Base-by-base conservation (phyloP, 2,113 vertebrate genomes). In the Hippopotamus amphibius region DNA sequence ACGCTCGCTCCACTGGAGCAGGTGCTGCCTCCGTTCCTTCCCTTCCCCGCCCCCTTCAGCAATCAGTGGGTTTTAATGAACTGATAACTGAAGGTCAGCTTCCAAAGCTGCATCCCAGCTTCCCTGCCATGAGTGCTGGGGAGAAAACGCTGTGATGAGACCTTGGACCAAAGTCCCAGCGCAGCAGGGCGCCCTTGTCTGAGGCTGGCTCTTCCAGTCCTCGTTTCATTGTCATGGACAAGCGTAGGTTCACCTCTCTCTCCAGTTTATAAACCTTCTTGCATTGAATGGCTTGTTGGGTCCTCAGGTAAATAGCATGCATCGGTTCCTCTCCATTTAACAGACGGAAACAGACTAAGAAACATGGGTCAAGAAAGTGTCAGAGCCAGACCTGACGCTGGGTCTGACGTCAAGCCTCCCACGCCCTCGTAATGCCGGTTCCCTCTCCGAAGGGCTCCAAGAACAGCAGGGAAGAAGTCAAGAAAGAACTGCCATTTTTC, bases 61-160 rank as follows among this genome's bases (percentile, higher is more conserved):
- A 93, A 77, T 92, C 87, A 48, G 48, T 68, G 80, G 12, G 84
- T 68, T 88, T 85, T 93, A 74, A 96, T 92, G 82, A 94, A 83
- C 46, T 93, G 72, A 95, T 83, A 95, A 93, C 57, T 91, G 76
- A 88, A 96, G 82, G 69, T 91, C 94, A 94, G 76, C 85, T 82
- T 97, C 85, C 93, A 88, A 96, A 66, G 76, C 55, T 53, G 80
- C 33, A 57, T 22, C 88, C 74, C 41, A 80, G 85, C 28, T 80
- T 28, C 57, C 41, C 48, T 33, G 28, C 6, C 72, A 61, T 66
- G 77, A 77, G 22, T 12, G 2, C 57, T 90, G 0, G 0, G 12
- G 19, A 95, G 61, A 16, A 72, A 95, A 95, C 68, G 48, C 72
- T 41, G 14, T 13, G 4, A n/a, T 17, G 2, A 90, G 17, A 85